phyloP scores from a whole-genome alignment of 2,113 vertebrate genomes.

The Aldabrachelys gigantea region DNA sequence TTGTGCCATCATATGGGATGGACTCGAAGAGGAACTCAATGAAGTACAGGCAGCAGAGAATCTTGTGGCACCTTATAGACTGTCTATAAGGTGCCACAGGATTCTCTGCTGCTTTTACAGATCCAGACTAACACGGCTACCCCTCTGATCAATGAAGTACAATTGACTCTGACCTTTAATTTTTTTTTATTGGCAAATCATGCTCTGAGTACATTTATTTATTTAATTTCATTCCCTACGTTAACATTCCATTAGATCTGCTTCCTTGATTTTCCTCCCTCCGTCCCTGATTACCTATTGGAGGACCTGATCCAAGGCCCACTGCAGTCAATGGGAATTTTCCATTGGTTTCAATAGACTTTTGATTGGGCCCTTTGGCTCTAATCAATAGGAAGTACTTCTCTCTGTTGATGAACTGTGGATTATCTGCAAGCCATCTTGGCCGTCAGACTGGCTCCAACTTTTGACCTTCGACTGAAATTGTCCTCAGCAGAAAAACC shows the following conservation, averaged over 20 bases:
- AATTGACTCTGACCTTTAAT: slow-evolving; percentile 38
- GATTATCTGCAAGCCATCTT: neutral
- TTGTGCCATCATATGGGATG: slow-evolving; percentile 84
- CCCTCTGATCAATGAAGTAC: slow-evolving; percentile 82
- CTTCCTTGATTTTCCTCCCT: neutral
- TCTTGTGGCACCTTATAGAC: too few relatives aligned
- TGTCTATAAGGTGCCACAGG: too few relatives aligned
- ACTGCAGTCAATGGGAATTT: neutral
- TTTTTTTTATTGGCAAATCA: neutral
- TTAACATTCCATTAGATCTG: neutral
- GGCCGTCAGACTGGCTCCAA: neutral
- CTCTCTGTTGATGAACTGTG: neutral
- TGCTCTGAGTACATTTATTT: neutral
- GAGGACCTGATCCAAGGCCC: neutral
- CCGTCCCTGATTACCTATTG: neutral
- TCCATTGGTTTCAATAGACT: neutral
- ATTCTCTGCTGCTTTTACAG: too few relatives aligned
- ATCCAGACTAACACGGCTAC: too few relatives aligned
- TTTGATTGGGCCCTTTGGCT: rapidly evolving
- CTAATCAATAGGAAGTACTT: neutral
- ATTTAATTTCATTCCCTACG: neutral
- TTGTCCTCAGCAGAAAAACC: neutral
- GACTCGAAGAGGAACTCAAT: slow-evolving; percentile 81
- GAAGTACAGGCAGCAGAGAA: too few relatives aligned
- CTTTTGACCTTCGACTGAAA: neutral